A percentile compares a stretch with the other conserved stretches of the same genome.
phyloP scores from a whole-genome alignment of 1,140 invertebrate genomes.

The Zaprionus camerounensis region DNA sequence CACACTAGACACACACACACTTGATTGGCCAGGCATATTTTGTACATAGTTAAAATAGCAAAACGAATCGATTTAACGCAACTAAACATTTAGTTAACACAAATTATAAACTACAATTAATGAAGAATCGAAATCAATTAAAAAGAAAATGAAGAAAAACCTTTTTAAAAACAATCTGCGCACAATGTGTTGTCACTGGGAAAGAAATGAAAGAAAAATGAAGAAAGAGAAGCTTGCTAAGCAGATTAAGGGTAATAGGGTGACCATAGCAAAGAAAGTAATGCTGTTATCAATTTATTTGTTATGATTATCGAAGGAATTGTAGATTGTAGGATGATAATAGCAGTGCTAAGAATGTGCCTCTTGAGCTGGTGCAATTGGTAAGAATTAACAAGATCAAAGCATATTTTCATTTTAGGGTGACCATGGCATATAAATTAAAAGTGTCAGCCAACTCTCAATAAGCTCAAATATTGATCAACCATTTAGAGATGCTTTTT shows the following conservation, averaged over 20 bases:
- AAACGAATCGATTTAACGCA: conserved; percentile 44
- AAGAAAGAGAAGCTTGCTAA: background rate
- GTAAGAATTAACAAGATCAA: no score
- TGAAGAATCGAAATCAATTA: conserved; percentile 80
- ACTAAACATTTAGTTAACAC: conserved; percentile 80
- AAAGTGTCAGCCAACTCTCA: background rate
- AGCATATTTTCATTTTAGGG: background rate
- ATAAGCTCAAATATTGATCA: conserved; percentile 31
- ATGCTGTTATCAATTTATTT: background rate
- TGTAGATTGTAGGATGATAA: no score
- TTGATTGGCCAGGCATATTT: conserved; percentile 61
- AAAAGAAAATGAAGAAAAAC: conserved; percentile 57
- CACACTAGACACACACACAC: background rate
- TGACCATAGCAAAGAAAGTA: background rate
- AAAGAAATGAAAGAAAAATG: background rate
- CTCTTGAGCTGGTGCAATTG: no score
- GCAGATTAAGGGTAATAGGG: background rate
- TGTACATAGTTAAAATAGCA: conserved; percentile 77
- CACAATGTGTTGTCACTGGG: conserved; percentile 24
- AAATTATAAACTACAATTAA: conserved; percentile 83
- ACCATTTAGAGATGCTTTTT: background rate
- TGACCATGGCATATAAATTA: background rate
- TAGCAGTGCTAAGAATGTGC: no score
- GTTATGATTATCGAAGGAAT: no score
- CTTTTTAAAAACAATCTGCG: conserved; percentile 65